Evolutionary conservation across 2,888 invertebrate species (phyloP).

Genomic region (Phengaris alcon): DNA sequence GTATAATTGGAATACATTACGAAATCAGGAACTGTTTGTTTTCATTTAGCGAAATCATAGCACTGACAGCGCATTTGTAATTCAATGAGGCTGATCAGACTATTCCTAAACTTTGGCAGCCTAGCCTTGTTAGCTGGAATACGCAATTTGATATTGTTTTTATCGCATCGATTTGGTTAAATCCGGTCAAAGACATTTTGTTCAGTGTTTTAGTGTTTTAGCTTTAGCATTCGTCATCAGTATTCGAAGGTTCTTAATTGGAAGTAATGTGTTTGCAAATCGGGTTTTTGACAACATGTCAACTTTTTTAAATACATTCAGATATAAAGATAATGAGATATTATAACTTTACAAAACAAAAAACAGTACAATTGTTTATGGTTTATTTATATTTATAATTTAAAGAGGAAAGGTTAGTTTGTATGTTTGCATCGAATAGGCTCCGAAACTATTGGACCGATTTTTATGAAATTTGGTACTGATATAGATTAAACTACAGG

Average conservation of each 20-base stretch:
- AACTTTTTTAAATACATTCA: no score
- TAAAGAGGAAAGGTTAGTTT: no score
- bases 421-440: no score
- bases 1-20: conserved; percentile 21
- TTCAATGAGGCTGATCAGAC: conserved; percentile 36
- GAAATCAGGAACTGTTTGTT: conserved; percentile 28
- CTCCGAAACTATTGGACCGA: no score
- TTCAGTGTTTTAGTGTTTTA: not conserved
- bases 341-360: no score
- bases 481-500: no score
- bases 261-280: no score
- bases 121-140: conserved; percentile 25
- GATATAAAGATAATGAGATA: no score
- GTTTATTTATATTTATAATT: no score
- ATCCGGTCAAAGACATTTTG: not conserved
- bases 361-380: no score
- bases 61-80: conserved; percentile 36
- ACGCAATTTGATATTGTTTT: conserved; percentile 25
- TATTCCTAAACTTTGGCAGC: conserved; percentile 32
- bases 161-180: not conserved
- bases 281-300: no score
- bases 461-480: no score
- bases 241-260: not conserved
- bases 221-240: not conserved
- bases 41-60: conserved; percentile 33